These are phyloP conservation scores for Oryzias curvinotus DNA, from an alignment of 2,113 vertebrate species.

Conservation along the genomic window DNA sequence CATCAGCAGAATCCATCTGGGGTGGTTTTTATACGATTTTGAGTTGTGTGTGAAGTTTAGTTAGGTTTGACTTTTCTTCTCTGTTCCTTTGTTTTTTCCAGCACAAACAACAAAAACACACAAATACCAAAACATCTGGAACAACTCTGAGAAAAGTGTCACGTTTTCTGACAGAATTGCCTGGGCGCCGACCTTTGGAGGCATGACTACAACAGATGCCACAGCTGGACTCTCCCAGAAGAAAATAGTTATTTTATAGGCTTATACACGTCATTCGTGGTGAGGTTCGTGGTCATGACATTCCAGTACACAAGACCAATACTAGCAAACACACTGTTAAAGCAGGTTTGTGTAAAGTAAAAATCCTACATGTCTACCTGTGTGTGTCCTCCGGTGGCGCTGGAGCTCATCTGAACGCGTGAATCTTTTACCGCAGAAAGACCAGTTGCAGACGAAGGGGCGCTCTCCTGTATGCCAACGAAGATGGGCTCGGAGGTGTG, in stretches of 20 bases:
- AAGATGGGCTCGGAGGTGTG: conserved; percentile 91
- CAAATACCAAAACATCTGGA: too few species aligned
- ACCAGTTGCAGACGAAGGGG: conserved; percentile 91
- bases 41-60: too few species aligned
- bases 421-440: conserved; percentile 94
- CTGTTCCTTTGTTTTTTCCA: too few species aligned
- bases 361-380: conserved; percentile 73
- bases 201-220: background rate
- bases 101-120: too few species aligned
- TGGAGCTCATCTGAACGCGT: conserved; percentile 95
- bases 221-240: background rate
- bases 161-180: background rate
- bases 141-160: too few species aligned
- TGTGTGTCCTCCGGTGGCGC: conserved; percentile 95
- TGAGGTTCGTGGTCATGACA: background rate
- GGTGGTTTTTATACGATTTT: too few species aligned
- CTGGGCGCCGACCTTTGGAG: background rate
- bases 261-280: background rate
- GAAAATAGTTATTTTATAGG: background rate
- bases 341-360: too few species aligned
- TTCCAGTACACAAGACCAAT: background rate
- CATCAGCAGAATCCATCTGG: too few species aligned
- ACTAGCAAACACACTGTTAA: background rate
- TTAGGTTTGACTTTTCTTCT: too few species aligned
- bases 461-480: conserved; percentile 97